These are phyloP conservation scores for Drosophila austrosaltans DNA, from an alignment of 2,888 invertebrate species.

Conservation along the genomic window DNA sequence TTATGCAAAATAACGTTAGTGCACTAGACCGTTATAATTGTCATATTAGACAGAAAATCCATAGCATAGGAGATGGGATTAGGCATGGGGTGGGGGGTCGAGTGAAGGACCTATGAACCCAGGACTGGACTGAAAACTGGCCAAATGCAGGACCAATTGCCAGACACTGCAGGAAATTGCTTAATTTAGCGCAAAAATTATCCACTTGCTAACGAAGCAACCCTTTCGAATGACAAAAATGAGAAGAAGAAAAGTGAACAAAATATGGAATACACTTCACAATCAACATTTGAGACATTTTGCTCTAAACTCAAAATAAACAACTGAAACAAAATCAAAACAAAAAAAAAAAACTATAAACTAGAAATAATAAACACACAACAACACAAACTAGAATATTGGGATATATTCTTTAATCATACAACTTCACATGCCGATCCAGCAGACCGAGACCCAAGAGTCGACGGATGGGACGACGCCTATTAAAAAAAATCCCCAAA, in stretches of 20 bases:
- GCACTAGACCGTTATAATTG: conserved; percentile 78
- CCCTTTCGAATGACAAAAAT: conserved; percentile 25
- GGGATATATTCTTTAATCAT: not conserved
- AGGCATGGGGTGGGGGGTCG: not conserved
- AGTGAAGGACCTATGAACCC: not conserved
- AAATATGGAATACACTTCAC: not conserved
- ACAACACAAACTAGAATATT: not conserved
- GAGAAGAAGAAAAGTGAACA: not conserved
- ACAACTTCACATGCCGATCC: conserved; percentile 6
- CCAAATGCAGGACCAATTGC: conserved; percentile 27
- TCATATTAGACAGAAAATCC: conserved; percentile 58
- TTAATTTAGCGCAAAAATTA: conserved; percentile 75
- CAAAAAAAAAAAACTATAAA: not conserved
- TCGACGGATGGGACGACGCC: not conserved
- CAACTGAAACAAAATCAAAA: not conserved
- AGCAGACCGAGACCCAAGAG: not conserved
- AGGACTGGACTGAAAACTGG: conserved; percentile 27
- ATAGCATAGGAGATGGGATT: conserved; percentile 31
- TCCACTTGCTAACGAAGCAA: conserved; percentile 50
- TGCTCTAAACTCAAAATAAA: not conserved
- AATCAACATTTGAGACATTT: not conserved
- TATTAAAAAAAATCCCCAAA: not conserved
- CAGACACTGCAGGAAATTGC: conserved; percentile 66
- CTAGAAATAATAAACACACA: not conserved
- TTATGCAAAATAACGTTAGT: conserved; percentile 73